phyloP scores from a whole-genome alignment of 2,888 invertebrate genomes.

The Tolmerus cingulatus region DNA sequence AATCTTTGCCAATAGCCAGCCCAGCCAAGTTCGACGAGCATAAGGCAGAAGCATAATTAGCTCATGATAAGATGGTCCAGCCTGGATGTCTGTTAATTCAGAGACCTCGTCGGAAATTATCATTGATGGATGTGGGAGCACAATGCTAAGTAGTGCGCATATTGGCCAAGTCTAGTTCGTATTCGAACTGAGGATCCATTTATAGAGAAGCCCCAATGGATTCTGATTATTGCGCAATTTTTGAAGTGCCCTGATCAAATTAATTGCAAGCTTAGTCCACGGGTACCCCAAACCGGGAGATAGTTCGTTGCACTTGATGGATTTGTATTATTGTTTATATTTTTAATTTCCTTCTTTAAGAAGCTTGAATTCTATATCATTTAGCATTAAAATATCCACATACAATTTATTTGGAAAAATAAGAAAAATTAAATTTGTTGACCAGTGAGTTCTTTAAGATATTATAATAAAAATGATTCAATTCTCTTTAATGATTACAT shows the following conservation, averaged over 20 bases:
- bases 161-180: not conserved
- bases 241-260: not conserved
- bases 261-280: not conserved
- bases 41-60: slow-evolving; percentile 34
- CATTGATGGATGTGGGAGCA: slow-evolving; percentile 33
- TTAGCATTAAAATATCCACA: no score
- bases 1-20: not conserved
- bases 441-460: no score
- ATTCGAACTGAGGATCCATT: not conserved
- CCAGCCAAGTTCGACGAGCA: slow-evolving; percentile 23
- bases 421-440: no score
- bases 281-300: not conserved
- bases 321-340: not conserved
- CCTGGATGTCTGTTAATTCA: slow-evolving; percentile 7
- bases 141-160: not conserved
- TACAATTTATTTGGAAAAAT: no score
- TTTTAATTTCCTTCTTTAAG: not conserved
- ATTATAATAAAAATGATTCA: no score
- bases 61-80: not conserved
- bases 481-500: no score
- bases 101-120: slow-evolving; percentile 16
- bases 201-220: not conserved
- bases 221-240: not conserved
- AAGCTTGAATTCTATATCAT: no score
- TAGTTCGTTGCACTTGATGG: not conserved